Percentiles rank a stretch among this genome's conserved stretches.
Conservation (phyloP, 2,888 invertebrate genomes). For the Eupeodes luniger region DNA sequence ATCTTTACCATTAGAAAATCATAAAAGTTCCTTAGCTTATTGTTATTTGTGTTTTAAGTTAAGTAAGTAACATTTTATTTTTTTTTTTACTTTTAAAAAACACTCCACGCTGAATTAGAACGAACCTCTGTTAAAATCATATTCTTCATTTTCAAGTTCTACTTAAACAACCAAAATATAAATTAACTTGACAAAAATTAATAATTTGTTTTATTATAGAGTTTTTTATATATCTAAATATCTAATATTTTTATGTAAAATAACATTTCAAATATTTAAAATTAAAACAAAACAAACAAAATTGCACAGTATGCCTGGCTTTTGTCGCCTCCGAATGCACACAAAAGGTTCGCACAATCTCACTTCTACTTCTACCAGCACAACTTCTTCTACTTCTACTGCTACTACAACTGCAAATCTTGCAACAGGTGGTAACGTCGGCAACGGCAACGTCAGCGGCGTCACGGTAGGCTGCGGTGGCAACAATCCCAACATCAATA, state of each 20-base stretch:
- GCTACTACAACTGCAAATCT: conserved; percentile 80
- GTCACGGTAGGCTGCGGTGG: background rate
- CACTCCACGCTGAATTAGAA: conserved; percentile 19
- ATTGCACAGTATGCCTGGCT: conserved; percentile 96
- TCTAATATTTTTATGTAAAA: conserved; percentile 64
- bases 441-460: no score
- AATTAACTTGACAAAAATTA: background rate
- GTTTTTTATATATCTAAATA: conserved; percentile 16
- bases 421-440: conserved; percentile 73
- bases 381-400: conserved; percentile 80
- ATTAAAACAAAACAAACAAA: conserved; percentile 73
- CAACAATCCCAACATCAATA: conserved; percentile 59
- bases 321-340: conserved; percentile 98
- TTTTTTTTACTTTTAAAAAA: background rate
- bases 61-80: no score
- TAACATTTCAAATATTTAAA: conserved; percentile 63
- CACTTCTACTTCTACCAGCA: conserved; percentile 82
- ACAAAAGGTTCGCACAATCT: conserved; percentile 88
- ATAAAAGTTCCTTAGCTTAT: no score
- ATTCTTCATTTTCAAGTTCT: background rate
- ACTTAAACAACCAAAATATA: background rate
- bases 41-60: no score
- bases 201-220: conserved; percentile 6
- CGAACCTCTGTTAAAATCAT: conserved; percentile 28
- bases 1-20: no score